Base-by-base conservation (phyloP, 1,140 invertebrate genomes). In the Pogonomyrmex barbatus region DNA sequence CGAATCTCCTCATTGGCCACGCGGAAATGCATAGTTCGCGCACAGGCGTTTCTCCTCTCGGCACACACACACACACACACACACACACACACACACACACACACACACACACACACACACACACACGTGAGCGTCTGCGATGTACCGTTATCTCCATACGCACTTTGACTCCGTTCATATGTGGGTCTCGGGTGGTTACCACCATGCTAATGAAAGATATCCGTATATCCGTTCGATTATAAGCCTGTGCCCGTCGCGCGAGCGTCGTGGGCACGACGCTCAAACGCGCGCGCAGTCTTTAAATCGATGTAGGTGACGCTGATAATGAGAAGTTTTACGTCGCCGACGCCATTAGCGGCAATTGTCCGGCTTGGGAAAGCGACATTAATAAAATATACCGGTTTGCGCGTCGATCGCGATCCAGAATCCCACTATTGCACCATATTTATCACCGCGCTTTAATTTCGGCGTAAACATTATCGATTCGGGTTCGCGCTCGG, bases 151-250 rank as follows among this genome's bases (percentile, higher is more conserved):
- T 91, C 82, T 88, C 68, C 73, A 79, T 85, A 91, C 90, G 90
- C 90, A 91, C 90, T 91, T 91, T 91, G 90, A 91, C 90, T 91
- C 77, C 86, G 60, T 87, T 83, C 90, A 85, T 90, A 91, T 90
- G 88, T 91, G 78, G 90, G 88, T 89, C 88, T 89, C 86, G 68
- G 81, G 30, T 60, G 36, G 50, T 81, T 88, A 88, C 62, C 52
- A 52, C 85, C 77, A 91, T 91, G 86, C 88, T 91, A 91, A 91
- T 91, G 79, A 79, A 79, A 91, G 85, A 91, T 89, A 87, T 88
- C 79, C 87, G 77, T 91, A 86, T 90, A 87, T 91, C 84, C 52
- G 73, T 50, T 63, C 75, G 90, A 87, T 91, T 87, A 91, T 83
- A 89, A 91, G 87, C 58, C 24, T 24, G 68, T n/a, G n/a, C n/a